A percentile compares a stretch with the other conserved stretches of the same genome.
These are phyloP conservation scores for Charadrius vociferus DNA, from an alignment of 2,113 vertebrate species.

Conservation along the genomic window DNA sequence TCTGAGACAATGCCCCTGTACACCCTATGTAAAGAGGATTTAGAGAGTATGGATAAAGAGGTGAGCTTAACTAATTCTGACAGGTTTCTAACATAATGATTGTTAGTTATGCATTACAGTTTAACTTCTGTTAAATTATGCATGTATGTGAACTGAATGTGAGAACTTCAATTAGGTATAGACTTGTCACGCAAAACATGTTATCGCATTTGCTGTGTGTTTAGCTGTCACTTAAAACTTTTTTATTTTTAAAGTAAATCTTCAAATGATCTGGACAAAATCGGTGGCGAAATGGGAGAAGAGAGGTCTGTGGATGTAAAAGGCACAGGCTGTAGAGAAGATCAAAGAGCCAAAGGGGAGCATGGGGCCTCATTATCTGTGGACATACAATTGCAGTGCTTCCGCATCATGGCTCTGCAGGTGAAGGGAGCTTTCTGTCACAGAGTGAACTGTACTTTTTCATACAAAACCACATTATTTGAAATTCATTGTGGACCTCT, in stretches of 20 bases:
- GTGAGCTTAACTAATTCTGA: conserved; percentile 73
- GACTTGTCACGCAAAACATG: neutral
- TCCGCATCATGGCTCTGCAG: neutral
- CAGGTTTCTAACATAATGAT: neutral
- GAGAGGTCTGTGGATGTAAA: neutral
- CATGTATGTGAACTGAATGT: neutral
- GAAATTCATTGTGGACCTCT: neutral
- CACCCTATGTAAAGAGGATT: conserved; percentile 94
- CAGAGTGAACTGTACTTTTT: neutral
- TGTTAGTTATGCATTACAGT: neutral
- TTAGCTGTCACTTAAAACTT: neutral
- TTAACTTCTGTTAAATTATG: neutral
- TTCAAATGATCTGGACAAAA: neutral
- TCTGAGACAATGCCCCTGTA: conserved; percentile 96
- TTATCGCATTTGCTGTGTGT: neutral
- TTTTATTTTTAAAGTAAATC: neutral
- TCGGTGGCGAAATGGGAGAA: neutral
- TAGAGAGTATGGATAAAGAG: conserved; percentile 99
- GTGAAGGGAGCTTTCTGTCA: neutral
- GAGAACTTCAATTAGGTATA: neutral
- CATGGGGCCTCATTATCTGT: accelerated
- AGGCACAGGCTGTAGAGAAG: neutral
- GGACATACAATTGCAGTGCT: neutral
- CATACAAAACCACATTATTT: neutral
- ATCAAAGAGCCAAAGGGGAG: neutral